Percentiles rank a stretch among this genome's conserved stretches.
These are phyloP conservation scores for Drosophila rubida DNA, from an alignment of 2,888 invertebrate genomes.

Conservation along the genomic window DNA sequence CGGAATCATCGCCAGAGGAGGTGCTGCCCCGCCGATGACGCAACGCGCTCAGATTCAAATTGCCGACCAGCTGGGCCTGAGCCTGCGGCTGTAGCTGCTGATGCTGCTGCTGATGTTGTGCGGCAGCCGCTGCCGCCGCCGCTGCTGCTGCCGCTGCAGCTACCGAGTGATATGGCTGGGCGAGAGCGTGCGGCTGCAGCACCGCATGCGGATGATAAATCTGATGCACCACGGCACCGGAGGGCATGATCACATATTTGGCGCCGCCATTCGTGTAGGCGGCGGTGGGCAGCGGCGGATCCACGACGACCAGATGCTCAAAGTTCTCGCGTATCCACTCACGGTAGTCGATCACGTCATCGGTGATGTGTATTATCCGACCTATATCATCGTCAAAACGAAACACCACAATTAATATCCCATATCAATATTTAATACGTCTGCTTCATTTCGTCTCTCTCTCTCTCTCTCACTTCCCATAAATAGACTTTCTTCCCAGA, in stretches of 20 bases:
- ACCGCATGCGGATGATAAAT: conserved; percentile 68
- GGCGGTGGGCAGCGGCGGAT: conserved; percentile 70
- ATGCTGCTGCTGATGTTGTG: conserved; percentile 56
- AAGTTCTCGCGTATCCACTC: conserved; percentile 85
- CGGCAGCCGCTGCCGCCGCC: conserved; percentile 50
- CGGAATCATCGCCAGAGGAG: conserved; percentile 84
- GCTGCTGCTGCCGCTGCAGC: conserved; percentile 54
- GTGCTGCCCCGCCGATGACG: conserved; percentile 84
- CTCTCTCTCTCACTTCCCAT: not conserved
- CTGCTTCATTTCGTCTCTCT: not conserved
- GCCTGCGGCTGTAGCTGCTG: conserved; percentile 50
- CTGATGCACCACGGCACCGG: conserved; percentile 72
- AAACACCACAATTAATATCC: not conserved
- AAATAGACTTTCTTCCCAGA: not conserved
- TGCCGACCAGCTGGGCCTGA: conserved; percentile 63
- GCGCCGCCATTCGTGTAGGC: conserved; percentile 64
- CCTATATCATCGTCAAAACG: conserved; percentile 86
- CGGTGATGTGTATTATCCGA: conserved; percentile 95
- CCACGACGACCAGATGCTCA: conserved; percentile 81
- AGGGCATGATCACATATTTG: conserved; percentile 80
- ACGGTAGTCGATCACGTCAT: conserved; percentile 92
- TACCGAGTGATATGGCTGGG: conserved; percentile 60
- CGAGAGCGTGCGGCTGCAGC: conserved; percentile 59
- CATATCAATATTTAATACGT: not conserved
- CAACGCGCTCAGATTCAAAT: conserved; percentile 56